These are phyloP conservation scores for Sesia apiformis DNA, from an alignment of 2,888 invertebrate species.

Conservation along the genomic window DNA sequence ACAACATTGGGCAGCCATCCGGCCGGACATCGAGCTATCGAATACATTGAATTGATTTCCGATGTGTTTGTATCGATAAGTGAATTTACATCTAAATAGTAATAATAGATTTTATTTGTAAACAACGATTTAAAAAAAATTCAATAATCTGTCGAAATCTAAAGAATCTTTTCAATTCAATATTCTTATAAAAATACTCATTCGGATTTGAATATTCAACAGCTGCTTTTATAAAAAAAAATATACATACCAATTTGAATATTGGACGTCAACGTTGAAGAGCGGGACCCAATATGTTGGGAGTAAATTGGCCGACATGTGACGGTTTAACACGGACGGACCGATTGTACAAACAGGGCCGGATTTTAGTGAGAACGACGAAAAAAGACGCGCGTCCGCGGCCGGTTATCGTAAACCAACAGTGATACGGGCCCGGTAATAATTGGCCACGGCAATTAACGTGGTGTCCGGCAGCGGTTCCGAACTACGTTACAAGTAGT, in stretches of 20 bases:
- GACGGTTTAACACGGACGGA: neutral
- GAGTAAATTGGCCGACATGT: neutral
- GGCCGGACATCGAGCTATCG: conserved; percentile 10
- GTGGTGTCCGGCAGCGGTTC: conserved; percentile 11
- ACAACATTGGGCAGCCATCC: conserved; percentile 20
- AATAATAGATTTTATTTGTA: too few species aligned
- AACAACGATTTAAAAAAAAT: too few species aligned
- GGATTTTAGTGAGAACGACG: conserved; percentile 16
- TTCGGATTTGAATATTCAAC: too few species aligned
- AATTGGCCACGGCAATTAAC: conserved; percentile 44
- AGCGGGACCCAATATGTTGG: too few species aligned
- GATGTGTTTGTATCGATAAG: neutral
- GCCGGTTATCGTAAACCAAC: conserved; percentile 34
- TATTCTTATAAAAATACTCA: too few species aligned
- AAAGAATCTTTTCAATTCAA: too few species aligned
- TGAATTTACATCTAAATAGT: too few species aligned
- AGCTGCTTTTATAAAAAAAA: too few species aligned
- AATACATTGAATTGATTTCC: conserved; percentile 12
- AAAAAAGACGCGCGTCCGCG: conserved; percentile 17
- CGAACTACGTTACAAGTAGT: neutral
- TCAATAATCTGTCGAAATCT: too few species aligned
- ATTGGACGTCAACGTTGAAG: too few species aligned
- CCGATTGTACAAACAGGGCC: conserved; percentile 14
- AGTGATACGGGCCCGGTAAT: conserved; percentile 32
- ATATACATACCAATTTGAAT: too few species aligned